These are phyloP conservation scores for Coleophora flavipennella DNA, from an alignment of 2,888 invertebrate genomes.

Conservation along the genomic window DNA sequence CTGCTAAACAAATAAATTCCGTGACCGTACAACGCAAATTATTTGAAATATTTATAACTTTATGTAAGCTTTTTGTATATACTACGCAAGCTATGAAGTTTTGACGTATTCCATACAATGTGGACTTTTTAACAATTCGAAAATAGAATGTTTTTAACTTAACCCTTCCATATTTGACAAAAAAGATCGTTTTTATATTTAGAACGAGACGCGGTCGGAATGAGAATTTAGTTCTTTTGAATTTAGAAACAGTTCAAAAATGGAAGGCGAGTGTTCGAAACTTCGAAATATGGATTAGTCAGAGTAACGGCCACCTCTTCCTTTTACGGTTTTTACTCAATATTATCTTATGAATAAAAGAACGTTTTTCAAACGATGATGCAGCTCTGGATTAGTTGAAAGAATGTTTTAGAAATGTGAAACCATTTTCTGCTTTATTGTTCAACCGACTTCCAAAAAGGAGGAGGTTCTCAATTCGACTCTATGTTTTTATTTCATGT, in stretches of 20 bases:
- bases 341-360: slow-evolving; percentile 23
- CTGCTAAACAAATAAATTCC: no score
- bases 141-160: slow-evolving; percentile 73
- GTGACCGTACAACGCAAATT: no score
- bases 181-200: slow-evolving; percentile 67
- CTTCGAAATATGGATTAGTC: slow-evolving; percentile 43
- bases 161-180: slow-evolving; percentile 73
- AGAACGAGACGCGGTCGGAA: slow-evolving; percentile 62
- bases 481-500: no score
- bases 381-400: no score
- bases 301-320: slow-evolving; percentile 31
- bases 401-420: slow-evolving; percentile 2
- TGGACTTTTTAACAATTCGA: slow-evolving; percentile 70
- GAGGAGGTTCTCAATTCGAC: no score
- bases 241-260: slow-evolving; percentile 59
- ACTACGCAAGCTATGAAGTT: slow-evolving; percentile 54
- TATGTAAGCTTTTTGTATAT: slow-evolving; percentile 23
- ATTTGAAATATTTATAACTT: background rate
- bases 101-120: slow-evolving; percentile 72
- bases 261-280: slow-evolving; percentile 42
- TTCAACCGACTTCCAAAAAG: no score
- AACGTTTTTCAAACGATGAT: slow-evolving; percentile 8
- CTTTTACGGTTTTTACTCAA: slow-evolving; percentile 22
- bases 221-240: slow-evolving; percentile 65
- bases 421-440: background rate